Evolutionary conservation across 2,797 vertebrate species (phyloP).

Genomic region (Protonibea diacanthus): DNA sequence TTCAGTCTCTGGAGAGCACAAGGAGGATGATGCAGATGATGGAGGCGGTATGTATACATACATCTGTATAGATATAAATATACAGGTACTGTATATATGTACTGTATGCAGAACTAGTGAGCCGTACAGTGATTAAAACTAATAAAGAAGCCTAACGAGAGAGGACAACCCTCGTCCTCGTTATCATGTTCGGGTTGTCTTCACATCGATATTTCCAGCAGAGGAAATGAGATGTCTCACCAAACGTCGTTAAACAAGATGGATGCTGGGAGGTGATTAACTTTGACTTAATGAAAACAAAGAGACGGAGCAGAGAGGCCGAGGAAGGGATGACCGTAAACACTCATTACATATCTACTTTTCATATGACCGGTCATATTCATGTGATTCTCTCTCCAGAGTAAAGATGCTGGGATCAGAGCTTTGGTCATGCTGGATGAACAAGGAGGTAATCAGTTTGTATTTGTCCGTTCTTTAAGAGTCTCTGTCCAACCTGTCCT

Average conservation of each 20-base stretch:
- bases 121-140: too few species aligned
- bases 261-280: not conserved
- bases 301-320: too few species aligned
- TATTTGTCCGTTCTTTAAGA: too few species aligned
- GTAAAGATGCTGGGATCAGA: conserved; percentile 88
- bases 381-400: conserved; percentile 72
- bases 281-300: too few species aligned
- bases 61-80: not conserved
- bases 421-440: conserved; percentile 90
- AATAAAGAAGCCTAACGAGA: not conserved
- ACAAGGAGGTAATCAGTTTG: conserved; percentile 85
- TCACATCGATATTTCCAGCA: not conserved
- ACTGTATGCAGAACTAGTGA: not conserved
- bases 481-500: too few species aligned
- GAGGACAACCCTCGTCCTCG: not conserved
- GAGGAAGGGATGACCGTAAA: too few species aligned
- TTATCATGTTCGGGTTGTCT: conserved; percentile 6
- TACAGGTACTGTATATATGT: too few species aligned
- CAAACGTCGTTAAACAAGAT: not conserved
- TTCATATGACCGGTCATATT: too few species aligned
- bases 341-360: too few species aligned
- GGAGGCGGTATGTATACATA: conserved; percentile 82
- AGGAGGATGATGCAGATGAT: conserved; percentile 85
- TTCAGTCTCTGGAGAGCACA: conserved; percentile 88
- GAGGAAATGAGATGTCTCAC: conserved; percentile 3